Base-by-base conservation (phyloP, 1,140 invertebrate genomes). In the Achroia grisella region DNA sequence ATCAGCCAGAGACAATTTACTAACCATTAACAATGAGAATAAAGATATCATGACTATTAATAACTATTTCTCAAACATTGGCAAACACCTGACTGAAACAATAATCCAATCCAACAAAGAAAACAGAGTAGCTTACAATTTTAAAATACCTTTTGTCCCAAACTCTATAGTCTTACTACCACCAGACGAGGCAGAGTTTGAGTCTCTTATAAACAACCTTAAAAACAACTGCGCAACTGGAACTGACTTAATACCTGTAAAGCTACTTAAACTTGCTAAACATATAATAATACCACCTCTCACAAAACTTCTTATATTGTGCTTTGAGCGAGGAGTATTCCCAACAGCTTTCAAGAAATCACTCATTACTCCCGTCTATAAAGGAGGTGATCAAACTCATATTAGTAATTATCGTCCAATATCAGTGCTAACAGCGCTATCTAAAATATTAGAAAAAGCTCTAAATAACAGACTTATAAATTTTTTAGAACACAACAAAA, bases 211-310 rank as follows among this genome's bases (percentile, higher is more conserved):
- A 34, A 11, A 28, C 1, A 39, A 32, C n/a, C 30, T 59, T 10
- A 48, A 46, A 39, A 44, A 51, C 34, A 45, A 54, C 17, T 44
- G 39, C 32, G 42, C 48, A 13, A 31, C 32, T 10, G 56, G 48
- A 8, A 45, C 34, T 36, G 51, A 59, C 14, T 12, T 12, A 1
- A 55, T 52, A 8, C 39, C 51, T 23, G 17, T 10, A 27, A 31
- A 8, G 4, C 28, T 47, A 4, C 8, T 47, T 0, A 47, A 47
- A 40, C 27, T 28, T 12, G 13, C 13, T 10, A 33, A 33, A 9
- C 2, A 12, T 12, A 33, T 11, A n/a, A 33, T 33, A n/a, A 33
- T n/a, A 12, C 28, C 49, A 8, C 9, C 28, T 29, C 11, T 52
- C 8, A 48, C 42, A 8, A 13, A 33, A 10, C 27, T 52, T 15